Base-by-base conservation (phyloP, 2,888 invertebrate genomes). In the Xestoiulus laeticollis region DNA sequence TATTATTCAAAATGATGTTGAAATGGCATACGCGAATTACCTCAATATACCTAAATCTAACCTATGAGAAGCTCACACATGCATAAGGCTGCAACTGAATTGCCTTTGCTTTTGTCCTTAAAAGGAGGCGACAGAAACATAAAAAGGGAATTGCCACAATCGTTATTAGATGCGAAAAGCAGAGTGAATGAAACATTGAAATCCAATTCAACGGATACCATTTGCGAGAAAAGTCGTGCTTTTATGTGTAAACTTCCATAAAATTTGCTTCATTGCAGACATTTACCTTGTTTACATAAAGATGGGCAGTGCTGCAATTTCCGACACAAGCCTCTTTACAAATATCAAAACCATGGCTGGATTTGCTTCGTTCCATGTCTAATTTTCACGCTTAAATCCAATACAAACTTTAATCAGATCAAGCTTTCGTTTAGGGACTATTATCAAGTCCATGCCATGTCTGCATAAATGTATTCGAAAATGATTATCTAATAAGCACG, bases 71-170 rank as follows among this genome's bases (percentile, higher is more conserved):
- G 59, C n/a, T 59, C 59, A n/a, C 19, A 6, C n/a, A n/a, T 59
- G 59, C 59, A 16, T n/a, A n/a, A n/a, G 6, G 1, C 59, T 59
- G n/a, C n/a, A 59, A n/a, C 59, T 59, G 59, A 59, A 59, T 59
- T 59, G 59, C 59, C 16, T 59, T 59, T 59, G n/a, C 59, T 59
- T 59, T 59, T 59, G 19, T n/a, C 59, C n/a, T 59, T n/a, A n/a
- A 59, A 14, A 59, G 59, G 16, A 59, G 59, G 59, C 59, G 59
- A 59, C 19, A 59, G 59, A 59, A 59, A 59, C n/a, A 59, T 59
- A 59, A 59, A 59, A 59, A 59, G 59, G 59, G n/a, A 59, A 59
- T 59, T 59, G 59, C 59, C 59, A 59, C 59, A 59, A 59, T 59
- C 59, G 59, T 59, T 59, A 59, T 59, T 59, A 59, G 59, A 59